phyloP scores from a whole-genome alignment of 1,140 invertebrate species.

The Helicoverpa armigera region DNA sequence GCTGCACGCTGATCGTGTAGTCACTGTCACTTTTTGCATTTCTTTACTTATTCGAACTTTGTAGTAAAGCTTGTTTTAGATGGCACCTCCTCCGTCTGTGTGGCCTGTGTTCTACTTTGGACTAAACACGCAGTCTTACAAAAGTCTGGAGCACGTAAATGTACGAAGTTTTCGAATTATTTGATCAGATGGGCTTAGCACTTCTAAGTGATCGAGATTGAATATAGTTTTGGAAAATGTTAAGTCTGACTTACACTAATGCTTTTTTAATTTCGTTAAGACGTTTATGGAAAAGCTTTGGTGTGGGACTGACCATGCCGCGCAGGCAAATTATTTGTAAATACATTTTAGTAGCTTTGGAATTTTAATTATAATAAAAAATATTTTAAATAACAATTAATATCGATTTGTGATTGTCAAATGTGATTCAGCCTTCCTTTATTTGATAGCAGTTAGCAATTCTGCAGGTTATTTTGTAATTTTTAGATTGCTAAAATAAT shows the following conservation, averaged over 20 bases:
- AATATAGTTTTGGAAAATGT: background rate
- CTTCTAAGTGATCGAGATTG: slow-evolving; percentile 24
- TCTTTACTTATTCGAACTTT: too few relatives aligned
- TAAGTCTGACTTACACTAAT: background rate
- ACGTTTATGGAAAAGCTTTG: too few relatives aligned
- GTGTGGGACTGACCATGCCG: too few relatives aligned
- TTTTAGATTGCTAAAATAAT: slow-evolving; percentile 1
- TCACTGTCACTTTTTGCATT: too few relatives aligned
- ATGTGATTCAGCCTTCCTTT: background rate
- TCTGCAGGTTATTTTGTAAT: background rate
- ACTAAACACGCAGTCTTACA: too few relatives aligned
- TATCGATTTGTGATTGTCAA: background rate
- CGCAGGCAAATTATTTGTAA: too few relatives aligned
- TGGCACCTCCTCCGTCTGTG: too few relatives aligned
- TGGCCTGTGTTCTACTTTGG: too few relatives aligned
- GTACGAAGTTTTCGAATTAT: background rate
- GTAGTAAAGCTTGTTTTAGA: too few relatives aligned
- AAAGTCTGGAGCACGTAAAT: too few relatives aligned
- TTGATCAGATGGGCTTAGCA: slow-evolving; percentile 26
- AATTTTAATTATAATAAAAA: background rate
- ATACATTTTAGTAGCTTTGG: background rate
- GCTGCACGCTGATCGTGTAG: too few relatives aligned
- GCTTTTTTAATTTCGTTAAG: background rate
- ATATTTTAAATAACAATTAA: background rate
- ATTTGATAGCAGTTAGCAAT: background rate